A percentile compares a stretch with the other conserved stretches of the same genome.
Conservation (phyloP, 2,888 invertebrate species). For the Laspeyria flexula region DNA sequence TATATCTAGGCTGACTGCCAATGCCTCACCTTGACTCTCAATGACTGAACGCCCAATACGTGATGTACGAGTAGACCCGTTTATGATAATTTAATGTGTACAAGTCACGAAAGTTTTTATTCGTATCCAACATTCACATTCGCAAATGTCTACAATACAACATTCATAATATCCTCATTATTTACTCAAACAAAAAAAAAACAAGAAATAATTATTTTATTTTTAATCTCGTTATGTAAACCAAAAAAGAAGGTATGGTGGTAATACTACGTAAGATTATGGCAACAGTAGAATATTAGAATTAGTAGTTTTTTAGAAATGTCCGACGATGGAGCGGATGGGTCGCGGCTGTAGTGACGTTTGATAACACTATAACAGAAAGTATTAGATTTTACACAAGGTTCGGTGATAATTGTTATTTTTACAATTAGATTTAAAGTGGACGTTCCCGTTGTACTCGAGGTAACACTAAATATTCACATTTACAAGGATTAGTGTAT, state of each 20-base stretch:
- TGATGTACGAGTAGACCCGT: no score
- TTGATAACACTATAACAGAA: constrained; percentile 45
- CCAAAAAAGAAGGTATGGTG: background rate
- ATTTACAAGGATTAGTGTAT: constrained; percentile 40
- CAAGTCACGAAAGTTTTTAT: no score
- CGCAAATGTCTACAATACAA: no score
- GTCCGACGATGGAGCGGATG: constrained; percentile 58
- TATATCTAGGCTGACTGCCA: no score
- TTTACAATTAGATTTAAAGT: constrained; percentile 13
- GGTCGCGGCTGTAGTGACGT: constrained; percentile 48
- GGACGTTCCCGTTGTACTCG: background rate
- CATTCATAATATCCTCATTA: no score
- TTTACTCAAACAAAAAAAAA: no score
- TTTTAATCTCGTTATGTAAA: no score
- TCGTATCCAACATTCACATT: no score
- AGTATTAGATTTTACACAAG: constrained; percentile 35
- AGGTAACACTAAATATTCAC: constrained; percentile 16
- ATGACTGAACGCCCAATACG: no score
- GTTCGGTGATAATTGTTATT: constrained; percentile 32
- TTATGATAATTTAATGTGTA: no score
- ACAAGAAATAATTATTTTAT: no score
- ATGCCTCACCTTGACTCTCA: no score
- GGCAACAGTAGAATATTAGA: constrained; percentile 32
- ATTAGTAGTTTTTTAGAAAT: constrained; percentile 60
- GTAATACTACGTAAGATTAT: constrained; percentile 3